phyloP scores from a whole-genome alignment of 2,797 vertebrate species.

The Acomys russatus region DNA sequence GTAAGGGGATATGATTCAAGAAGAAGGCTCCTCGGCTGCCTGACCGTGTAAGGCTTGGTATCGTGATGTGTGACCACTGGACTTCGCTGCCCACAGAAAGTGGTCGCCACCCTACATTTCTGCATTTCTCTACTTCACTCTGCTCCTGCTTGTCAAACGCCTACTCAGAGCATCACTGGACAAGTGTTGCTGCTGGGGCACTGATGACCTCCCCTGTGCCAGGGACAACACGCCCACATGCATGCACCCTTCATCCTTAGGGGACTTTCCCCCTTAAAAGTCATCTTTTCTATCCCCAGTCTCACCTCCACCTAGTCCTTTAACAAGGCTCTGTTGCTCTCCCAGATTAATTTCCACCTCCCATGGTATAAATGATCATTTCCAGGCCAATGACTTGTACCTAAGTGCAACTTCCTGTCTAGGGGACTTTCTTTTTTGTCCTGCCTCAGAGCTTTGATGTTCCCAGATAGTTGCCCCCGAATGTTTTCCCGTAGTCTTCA shows the following conservation, averaged over 20 bases:
- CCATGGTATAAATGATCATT: not conserved
- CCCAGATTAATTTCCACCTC: not conserved
- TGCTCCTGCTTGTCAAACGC: not conserved
- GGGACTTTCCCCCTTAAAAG: no score
- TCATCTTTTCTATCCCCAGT: not conserved
- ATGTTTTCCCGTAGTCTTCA: not conserved
- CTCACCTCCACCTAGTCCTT: not conserved
- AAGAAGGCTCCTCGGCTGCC: not conserved
- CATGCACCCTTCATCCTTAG: not conserved
- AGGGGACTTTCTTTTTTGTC: not conserved
- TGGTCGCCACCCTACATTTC: not conserved
- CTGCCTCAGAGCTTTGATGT: not conserved
- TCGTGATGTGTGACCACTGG: not conserved
- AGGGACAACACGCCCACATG: not conserved
- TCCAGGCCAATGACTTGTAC: not conserved
- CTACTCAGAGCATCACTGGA: not conserved
- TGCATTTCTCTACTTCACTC: not conserved
- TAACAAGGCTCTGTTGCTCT: not conserved
- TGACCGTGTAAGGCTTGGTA: not conserved
- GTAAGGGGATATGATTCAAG: slow-evolving; percentile 81
- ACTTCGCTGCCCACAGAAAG: slow-evolving; percentile 51
- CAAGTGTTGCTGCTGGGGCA: not conserved
- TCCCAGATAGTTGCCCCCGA: not conserved
- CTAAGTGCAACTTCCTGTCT: not conserved
- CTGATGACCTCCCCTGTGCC: not conserved